A percentile compares a stretch with the other conserved stretches of the same genome.
These are phyloP conservation scores for Buceros bicornis DNA, from an alignment of 2,797 vertebrate species.

Conservation along the genomic window DNA sequence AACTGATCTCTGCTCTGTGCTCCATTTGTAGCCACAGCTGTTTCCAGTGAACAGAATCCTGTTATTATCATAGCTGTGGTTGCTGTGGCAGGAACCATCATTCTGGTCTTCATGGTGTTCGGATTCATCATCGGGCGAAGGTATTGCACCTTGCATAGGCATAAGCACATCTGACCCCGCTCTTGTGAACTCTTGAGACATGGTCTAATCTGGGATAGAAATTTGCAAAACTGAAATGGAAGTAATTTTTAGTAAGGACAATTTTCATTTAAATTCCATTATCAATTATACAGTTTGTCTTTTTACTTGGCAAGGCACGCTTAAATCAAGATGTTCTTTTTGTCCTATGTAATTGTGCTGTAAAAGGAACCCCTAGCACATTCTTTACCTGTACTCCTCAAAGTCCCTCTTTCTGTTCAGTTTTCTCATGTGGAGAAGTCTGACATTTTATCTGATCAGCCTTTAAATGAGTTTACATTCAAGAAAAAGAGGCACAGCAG, in stretches of 20 bases:
- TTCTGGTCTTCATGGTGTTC: slow-evolving; percentile 99
- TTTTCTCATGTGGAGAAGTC: slow-evolving; percentile 37
- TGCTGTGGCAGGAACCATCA: slow-evolving; percentile 97
- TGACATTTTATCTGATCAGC: slow-evolving; percentile 65
- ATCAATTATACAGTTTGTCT: not conserved
- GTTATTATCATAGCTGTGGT: slow-evolving; percentile 99
- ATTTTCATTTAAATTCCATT: not conserved
- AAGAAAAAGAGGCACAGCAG: slow-evolving; percentile 50
- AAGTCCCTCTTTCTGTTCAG: slow-evolving; percentile 52
- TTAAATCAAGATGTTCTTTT: slow-evolving; percentile 34
- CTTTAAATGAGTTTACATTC: slow-evolving; percentile 57
- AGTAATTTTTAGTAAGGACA: not conserved
- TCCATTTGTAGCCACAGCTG: slow-evolving; percentile 88
- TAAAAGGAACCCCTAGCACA: slow-evolving; percentile 11
- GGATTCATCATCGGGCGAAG: slow-evolving; percentile 99
- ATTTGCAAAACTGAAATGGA: not conserved
- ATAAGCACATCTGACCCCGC: slow-evolving; percentile 48
- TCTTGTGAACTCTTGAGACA: not conserved
- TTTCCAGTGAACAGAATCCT: slow-evolving; percentile 98
- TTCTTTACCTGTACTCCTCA: slow-evolving; percentile 36
- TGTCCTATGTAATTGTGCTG: slow-evolving; percentile 16
- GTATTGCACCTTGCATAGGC: slow-evolving; percentile 76
- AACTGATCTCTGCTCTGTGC: slow-evolving; percentile 29
- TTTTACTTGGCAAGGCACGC: not conserved
- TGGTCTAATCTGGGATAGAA: not conserved